A percentile compares a stretch with the other conserved stretches of the same genome.
Evolutionary conservation across 2,888 invertebrate genomes (phyloP).

Genomic region (Alloplasta piceator): DNA sequence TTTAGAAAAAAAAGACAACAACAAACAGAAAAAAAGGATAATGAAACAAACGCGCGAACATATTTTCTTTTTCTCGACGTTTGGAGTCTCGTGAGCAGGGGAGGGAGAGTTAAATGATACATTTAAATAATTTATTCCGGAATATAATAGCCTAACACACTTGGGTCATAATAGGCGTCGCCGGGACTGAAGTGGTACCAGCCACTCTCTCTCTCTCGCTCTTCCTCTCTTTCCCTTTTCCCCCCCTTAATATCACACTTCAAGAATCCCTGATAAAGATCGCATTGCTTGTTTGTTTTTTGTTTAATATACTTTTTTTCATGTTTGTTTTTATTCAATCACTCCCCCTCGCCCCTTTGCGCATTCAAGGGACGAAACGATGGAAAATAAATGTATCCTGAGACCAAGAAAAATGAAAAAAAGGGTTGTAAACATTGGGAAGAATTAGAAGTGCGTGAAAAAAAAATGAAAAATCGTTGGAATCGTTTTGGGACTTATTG

Average conservation of each 20-base stretch:
- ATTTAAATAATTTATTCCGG: constrained; percentile 40
- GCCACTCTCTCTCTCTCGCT: constrained; percentile 67
- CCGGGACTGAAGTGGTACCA: constrained; percentile 71
- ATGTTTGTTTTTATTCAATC: background rate
- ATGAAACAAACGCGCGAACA: constrained; percentile 3
- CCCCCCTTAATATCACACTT: constrained; percentile 60
- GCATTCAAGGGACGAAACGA: constrained; percentile 8
- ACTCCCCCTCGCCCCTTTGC: background rate
- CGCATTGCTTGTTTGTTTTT: constrained; percentile 53
- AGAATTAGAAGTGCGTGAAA: constrained; percentile 10
- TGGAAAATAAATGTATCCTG: background rate
- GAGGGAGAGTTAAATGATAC: background rate
- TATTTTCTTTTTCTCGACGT: constrained; percentile 6
- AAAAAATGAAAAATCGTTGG: constrained; percentile 18
- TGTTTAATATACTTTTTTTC: constrained; percentile 9
- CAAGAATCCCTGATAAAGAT: constrained; percentile 46
- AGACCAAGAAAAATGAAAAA: background rate
- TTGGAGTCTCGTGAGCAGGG: constrained; percentile 26
- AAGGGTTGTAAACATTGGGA: constrained; percentile 21
- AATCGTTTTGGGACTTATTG: constrained; percentile 54
- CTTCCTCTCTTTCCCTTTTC: constrained; percentile 38
- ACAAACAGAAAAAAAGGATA: no score
- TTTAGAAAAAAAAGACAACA: constrained; percentile 14
- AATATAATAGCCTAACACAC: constrained; percentile 46
- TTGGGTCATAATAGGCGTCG: constrained; percentile 48